Base-by-base conservation (phyloP, 2,113 vertebrate genomes). In the Sardina pilchardus region DNA sequence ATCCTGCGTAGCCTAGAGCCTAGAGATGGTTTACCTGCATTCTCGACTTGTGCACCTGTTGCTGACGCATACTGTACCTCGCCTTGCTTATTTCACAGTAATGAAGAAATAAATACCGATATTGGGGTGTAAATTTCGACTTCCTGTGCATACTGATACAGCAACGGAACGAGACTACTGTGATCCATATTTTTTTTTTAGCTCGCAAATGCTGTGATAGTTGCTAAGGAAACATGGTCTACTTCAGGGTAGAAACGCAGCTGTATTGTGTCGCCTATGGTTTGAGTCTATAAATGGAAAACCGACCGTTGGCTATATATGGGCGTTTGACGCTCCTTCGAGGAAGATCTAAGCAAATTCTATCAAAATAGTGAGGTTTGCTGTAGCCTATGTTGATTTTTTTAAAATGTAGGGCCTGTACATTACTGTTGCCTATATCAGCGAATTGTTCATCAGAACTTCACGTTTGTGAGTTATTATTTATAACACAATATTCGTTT, bases 151-250 rank as follows among this genome's bases (percentile, higher is more conserved):
- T 16, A 78, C 6, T 16, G 30, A 30, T 34, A 78, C 30, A 34
- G 71, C 30, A 39, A 78, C 17, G 3, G 34, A 34, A 17, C 14
- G 34, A 34, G 26, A 34, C 71, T 14, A 14, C 12, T 36, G 2
- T 75, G 10, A 78, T 78, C 67, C 30, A 78, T 17, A 36, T 39
- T 36, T 71, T 78, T 30, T 36, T 30, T 10, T 6, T 16, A 16
- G 14, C 48, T 19, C 5, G 16, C 30, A 78, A 36, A 36, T 36
- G 14, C 71, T 78, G 30, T 36, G 71, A 36, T 78, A 78, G 71
- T 78, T 78, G 71, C 71, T 78, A 78, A 78, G 71, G 71, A 78
- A 78, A 78, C 71, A 78, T 59, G 12, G 71, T 30, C 30, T 36
- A 78, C 71, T 78, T 78, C 26, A 34, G 71, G 71, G 12, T 16